Percentiles rank a stretch among this genome's conserved stretches.
Conservation (phyloP, 2,888 invertebrate genomes). For the Hypercompe scribonia region DNA sequence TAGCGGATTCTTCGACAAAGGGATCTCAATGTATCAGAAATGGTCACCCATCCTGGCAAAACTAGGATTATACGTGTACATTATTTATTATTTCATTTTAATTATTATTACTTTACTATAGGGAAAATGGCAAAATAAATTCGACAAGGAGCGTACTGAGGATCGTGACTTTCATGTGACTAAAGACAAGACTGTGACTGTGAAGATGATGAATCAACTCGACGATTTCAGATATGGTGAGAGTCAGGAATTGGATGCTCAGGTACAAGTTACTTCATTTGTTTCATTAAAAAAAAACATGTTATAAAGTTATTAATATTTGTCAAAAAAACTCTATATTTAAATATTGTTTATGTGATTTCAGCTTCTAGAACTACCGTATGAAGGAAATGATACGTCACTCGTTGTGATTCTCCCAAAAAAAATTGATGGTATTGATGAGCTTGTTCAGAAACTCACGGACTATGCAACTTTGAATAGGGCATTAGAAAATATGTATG, state of each 20-base stretch:
- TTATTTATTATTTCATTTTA: too few species aligned
- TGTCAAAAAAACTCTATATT: neutral
- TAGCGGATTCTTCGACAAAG: too few species aligned
- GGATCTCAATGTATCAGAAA: too few species aligned
- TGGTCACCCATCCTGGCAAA: too few species aligned
- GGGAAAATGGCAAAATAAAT: constrained; percentile 90
- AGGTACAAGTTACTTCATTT: constrained; percentile 56
- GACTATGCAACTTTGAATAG: constrained; percentile 71
- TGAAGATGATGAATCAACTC: constrained; percentile 89
- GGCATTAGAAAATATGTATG: constrained; percentile 72
- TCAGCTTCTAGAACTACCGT: constrained; percentile 91
- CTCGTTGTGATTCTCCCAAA: constrained; percentile 92
- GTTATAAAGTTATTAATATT: neutral
- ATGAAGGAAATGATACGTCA: constrained; percentile 88
- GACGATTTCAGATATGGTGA: constrained; percentile 75
- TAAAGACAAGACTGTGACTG: constrained; percentile 83
- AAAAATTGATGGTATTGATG: constrained; percentile 87
- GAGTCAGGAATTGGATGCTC: constrained; percentile 67
- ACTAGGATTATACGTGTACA: too few species aligned
- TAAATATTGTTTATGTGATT: neutral
- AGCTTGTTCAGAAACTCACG: constrained; percentile 87
- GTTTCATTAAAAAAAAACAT: neutral
- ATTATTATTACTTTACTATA: constrained; percentile 38
- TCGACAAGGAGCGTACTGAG: constrained; percentile 84
- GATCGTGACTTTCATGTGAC: constrained; percentile 88